Evolutionary conservation across 1,140 invertebrate genomes (phyloP), one percentile per base, ranked within the genome.

Genomic region (Mesaphorura yosii): DNA sequence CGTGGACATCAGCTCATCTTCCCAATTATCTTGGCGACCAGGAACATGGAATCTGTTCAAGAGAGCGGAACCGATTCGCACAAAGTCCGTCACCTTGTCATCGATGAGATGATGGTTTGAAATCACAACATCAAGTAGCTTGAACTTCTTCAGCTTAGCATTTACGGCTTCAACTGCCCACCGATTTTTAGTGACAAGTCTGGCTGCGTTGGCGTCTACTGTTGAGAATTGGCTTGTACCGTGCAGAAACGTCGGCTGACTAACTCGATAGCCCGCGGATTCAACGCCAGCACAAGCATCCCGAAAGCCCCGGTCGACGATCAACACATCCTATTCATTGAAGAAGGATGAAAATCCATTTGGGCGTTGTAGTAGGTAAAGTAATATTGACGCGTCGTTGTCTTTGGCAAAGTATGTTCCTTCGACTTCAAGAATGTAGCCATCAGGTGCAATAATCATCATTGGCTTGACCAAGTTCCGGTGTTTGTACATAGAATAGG

Each of bases 101-200:
- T 51, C 48, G 1, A 31, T 28, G 1, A 57, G 5, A 17, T 38
- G 31, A 1, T 12, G n/a, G 25, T 51, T 51, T 2, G 20, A 1
- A 15, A 57, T 45, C 5, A 22, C 15, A 19, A n/a, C 22, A 15
- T 25, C n/a, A 31, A 57, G 51, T 40, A 51, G 51, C 15, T 15
- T 29, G 22, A 51, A 57, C 7, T 42, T 20, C 25, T 57, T 57
- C 1, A 57, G 12, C 29, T 46, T 12, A 7, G 66, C 66, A 57
- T 69, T 67, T 12, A 66, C 60, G 17, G 66, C 57, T 65, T 71
- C 67, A 14, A 71, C 64, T 6, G 62, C 62, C 68, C 67, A 68
- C 27, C 65, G 54, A 47, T 66, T 47, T 66, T 68, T 70, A 10
- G 64, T 71, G 1, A 69, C 64, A 10, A 55, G 52, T 17, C 66